Base-by-base conservation (phyloP, 2,888 invertebrate species). In the Urechis unicinctus region DNA sequence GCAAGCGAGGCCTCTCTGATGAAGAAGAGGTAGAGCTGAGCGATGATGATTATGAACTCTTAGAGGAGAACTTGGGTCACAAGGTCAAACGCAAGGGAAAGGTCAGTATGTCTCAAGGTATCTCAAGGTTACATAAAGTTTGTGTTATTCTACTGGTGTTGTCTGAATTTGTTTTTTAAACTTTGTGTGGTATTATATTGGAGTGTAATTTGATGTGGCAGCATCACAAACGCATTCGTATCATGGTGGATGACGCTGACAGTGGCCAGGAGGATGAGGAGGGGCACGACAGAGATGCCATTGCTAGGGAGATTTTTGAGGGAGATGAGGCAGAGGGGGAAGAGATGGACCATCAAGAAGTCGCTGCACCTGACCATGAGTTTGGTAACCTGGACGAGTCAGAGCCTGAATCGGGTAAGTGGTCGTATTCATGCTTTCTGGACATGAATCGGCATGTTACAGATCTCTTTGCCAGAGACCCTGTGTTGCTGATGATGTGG, bases 41-140 rank as follows among this genome's bases (percentile, higher is more conserved):
- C 77, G 97, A 98, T 73, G 98, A 98, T 71, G 98, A 98, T 82
- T 93, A 94, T 77, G 97, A 96, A 77, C 83, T 98, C 44, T 87
- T 98, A 68, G 95, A 97, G 76, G 97, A 97, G 78, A 97, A 98
- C 84, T 84, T 95, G 71, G 97, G 97, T 60, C 89, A 92, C 1
- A 94, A 94, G 85, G 88, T 95, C 61, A 31, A 60, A 21, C 36
- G 36, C 36, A 80, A 71, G 57, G 65, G 72, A 59, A 68, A 69
- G 69, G 74, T 74, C 53, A 29, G 36, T 17, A 25, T 26, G 45
- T 21, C 45, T 21, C 6, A n/a, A n/a, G n/a, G n/a, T n/a, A n/a
- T n/a, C n/a, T n/a, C n/a, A n/a, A n/a, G n/a, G n/a, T n/a, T n/a
- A n/a, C n/a, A n/a, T n/a, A n/a, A n/a, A n/a, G n/a, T n/a, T n/a